Percentiles rank a stretch among this genome's conserved stretches.
phyloP scores from a whole-genome alignment of 2,888 invertebrate genomes.

The Agrotis clavis region DNA sequence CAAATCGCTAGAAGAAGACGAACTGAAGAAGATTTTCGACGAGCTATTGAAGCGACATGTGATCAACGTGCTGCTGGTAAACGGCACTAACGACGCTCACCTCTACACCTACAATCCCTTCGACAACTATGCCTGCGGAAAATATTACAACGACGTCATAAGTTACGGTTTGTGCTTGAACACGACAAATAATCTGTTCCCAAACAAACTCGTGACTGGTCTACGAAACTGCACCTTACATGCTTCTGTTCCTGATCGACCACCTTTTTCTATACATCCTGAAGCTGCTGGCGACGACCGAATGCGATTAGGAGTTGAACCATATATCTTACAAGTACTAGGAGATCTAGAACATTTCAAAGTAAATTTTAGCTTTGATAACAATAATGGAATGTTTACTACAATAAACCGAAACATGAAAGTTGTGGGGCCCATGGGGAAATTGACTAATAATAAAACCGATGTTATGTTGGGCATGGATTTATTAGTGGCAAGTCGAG shows the following conservation, averaged over 20 bases:
- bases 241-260: constrained; percentile 59
- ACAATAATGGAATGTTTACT: not conserved
- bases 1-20: constrained; percentile 42
- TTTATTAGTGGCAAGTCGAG: constrained; percentile 19
- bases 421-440: constrained; percentile 28
- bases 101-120: constrained; percentile 80
- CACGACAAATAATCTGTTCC: constrained; percentile 64
- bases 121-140: constrained; percentile 79
- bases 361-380: constrained; percentile 41
- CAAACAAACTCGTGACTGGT: constrained; percentile 70
- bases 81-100: constrained; percentile 67
- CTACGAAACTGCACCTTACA: constrained; percentile 75
- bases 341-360: constrained; percentile 52
- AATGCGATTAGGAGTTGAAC: constrained; percentile 49
- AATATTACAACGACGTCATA: constrained; percentile 72
- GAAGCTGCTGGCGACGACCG: not conserved
- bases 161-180: constrained; percentile 73
- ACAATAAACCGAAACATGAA: constrained; percentile 36
- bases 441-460: constrained; percentile 40
- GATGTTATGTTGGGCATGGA: constrained; percentile 49
- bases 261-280: constrained; percentile 57
- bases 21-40: constrained; percentile 71
- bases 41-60: constrained; percentile 69
- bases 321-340: constrained; percentile 50
- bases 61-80: constrained; percentile 70